Percentiles rank a stretch among this genome's conserved stretches.
Evolutionary conservation across 1,140 invertebrate genomes (phyloP).

Genomic region (Drosophila lini): DNA sequence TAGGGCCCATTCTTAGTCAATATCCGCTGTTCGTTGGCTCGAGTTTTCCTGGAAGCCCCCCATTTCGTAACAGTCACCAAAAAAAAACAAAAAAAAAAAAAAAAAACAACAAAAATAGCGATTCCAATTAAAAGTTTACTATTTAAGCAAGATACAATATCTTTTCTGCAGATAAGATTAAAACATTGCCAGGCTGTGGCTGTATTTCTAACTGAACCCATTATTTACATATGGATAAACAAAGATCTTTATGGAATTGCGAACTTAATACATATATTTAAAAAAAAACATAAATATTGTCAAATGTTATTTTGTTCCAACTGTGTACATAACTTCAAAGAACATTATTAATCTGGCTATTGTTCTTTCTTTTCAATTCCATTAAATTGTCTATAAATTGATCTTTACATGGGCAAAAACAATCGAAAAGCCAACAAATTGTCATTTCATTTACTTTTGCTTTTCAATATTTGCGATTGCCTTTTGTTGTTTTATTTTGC

Average conservation of each 20-base stretch:
- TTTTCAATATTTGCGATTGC: slow-evolving; percentile 14
- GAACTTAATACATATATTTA: background rate
- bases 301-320: background rate
- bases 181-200: background rate
- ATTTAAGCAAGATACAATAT: slow-evolving; percentile 18
- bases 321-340: background rate
- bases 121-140: slow-evolving; percentile 13
- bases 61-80: slow-evolving; percentile 4
- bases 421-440: slow-evolving; percentile 25
- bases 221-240: background rate
- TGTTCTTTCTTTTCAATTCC: background rate
- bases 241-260: background rate
- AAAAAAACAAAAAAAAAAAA: background rate
- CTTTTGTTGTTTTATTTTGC: slow-evolving; percentile 17
- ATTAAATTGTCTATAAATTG: slow-evolving; percentile 20
- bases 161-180: slow-evolving; percentile 1
- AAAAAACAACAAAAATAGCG: background rate
- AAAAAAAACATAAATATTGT: background rate
- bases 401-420: slow-evolving; percentile 17
- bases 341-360: background rate
- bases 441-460: slow-evolving; percentile 33
- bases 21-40: slow-evolving; percentile 17
- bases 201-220: too few relatives aligned
- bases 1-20: slow-evolving; percentile 31
- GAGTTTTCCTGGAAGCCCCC: slow-evolving; percentile 17